Percentiles rank a stretch among this genome's conserved stretches.
Conservation (phyloP, 2,888 invertebrate species). For the Acanthopleura granulata region DNA sequence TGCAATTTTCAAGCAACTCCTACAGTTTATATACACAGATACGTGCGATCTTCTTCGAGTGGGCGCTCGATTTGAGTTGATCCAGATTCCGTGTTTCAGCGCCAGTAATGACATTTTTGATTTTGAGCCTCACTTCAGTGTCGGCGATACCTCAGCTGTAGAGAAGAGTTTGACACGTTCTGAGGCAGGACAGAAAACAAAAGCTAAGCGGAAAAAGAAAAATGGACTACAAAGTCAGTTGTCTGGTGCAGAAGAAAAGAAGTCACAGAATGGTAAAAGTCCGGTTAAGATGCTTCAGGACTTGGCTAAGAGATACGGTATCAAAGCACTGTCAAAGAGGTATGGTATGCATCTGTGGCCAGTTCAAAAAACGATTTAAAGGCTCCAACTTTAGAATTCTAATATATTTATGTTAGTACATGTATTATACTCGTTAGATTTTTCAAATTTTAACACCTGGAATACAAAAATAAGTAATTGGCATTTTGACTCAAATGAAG, state of each 20-base stretch:
- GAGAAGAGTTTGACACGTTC: background rate
- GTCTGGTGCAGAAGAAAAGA: constrained; percentile 33
- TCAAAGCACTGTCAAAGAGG: constrained; percentile 69
- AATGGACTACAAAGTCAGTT: constrained; percentile 46
- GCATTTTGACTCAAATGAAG: too few relatives aligned
- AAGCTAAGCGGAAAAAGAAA: constrained; percentile 28
- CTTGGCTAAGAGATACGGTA: constrained; percentile 58
- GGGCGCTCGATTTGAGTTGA: constrained; percentile 61
- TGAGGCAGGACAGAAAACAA: background rate
- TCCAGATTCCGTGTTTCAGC: constrained; percentile 43
- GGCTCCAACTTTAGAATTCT: too few relatives aligned
- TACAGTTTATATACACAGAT: constrained; percentile 80
- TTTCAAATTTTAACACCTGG: too few relatives aligned
- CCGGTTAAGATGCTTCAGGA: constrained; percentile 61
- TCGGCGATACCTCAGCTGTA: background rate
- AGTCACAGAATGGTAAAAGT: constrained; percentile 31
- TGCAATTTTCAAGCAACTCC: constrained; percentile 80
- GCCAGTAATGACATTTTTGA: constrained; percentile 36
- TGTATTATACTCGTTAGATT: too few relatives aligned
- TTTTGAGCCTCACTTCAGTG: background rate
- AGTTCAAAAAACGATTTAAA: too few relatives aligned
- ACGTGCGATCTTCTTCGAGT: constrained; percentile 76
- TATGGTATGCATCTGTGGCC: constrained; percentile 51
- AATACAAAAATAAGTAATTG: too few relatives aligned
- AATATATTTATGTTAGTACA: too few relatives aligned